Evolutionary conservation across 2,797 vertebrate genomes (phyloP), one percentile per base, ranked within the genome.

Genomic region (Lateolabrax maculatus): DNA sequence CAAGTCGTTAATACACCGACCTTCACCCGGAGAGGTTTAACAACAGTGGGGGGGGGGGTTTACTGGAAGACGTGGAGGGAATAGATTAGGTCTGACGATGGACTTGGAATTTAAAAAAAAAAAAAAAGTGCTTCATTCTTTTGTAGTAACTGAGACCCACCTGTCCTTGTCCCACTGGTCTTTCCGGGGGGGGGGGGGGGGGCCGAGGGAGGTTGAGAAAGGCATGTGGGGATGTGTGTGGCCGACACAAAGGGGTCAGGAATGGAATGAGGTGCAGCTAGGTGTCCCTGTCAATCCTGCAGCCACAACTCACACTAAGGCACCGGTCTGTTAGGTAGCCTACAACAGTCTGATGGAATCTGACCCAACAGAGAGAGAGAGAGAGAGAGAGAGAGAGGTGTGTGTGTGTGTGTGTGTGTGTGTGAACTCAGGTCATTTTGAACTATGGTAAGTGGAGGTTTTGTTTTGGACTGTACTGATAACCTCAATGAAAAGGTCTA

Each of bases 171-270:
- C 71, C 13, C 72, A 57, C 87, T 88, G 84, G 81, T 87, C 80
- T 79, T 43, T 89, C 87, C 75, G 25, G 78, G 76, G 46, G 60
- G 49, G 21, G n/a, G n/a, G 44, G 39, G 43, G 79, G 75, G 77
- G 80, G n/a, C n/a, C 48, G 67, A 87, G 70, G 75, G 87, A 81
- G 87, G 86, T 90, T 86, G 85, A 89, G 91, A 92, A 90, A 90
- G 91, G 93, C 71, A 90, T 90, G 85, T 80, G 81, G 73, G 81
- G 89, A 88, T 87, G 83, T 86, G 84, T 91, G 91, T 82, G 86
- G 79, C 82, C 51, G 63, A 80, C 68, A 89, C 86, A 89, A 88
- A 89, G 68, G 71, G 88, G 83, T 91, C 89, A 86, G 71, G 85
- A 92, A 85, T 88, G 91, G 90, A 93, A 92, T 93, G 91, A 89